Evolutionary conservation across 1,140 invertebrate genomes (phyloP).

Genomic region (Nylanderia fulva): DNA sequence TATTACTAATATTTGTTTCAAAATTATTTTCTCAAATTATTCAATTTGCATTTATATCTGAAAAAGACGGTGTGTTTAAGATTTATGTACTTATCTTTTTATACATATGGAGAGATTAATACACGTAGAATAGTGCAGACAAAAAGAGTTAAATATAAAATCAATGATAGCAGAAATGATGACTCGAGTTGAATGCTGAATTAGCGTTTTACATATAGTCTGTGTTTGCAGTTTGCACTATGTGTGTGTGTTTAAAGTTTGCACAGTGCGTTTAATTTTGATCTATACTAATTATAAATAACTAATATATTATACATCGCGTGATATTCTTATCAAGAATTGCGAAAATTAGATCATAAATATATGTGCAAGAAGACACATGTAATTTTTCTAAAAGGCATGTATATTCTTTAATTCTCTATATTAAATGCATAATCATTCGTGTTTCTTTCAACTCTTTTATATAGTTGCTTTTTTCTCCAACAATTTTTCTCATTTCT

Average conservation of each 20-base stretch:
- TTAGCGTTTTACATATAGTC: background rate
- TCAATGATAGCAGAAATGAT: background rate
- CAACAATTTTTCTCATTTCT: no score
- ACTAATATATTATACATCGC: background rate
- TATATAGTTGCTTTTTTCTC: no score
- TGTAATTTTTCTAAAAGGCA: no score
- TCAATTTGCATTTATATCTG: background rate
- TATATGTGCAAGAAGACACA: background rate
- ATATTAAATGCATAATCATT: background rate
- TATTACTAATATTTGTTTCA: background rate
- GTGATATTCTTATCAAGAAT: conserved; percentile 16
- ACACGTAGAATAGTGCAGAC: background rate
- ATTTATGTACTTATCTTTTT: no score
- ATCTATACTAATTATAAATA: conserved; percentile 6
- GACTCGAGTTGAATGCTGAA: background rate
- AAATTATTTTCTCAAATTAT: background rate
- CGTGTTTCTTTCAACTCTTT: no score
- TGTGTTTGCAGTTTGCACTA: background rate
- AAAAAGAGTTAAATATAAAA: background rate
- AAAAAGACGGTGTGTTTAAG: background rate
- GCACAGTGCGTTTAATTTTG: background rate
- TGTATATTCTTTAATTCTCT: background rate
- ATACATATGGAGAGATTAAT: background rate
- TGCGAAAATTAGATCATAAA: background rate
- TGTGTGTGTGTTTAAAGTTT: background rate